Evolutionary conservation across 2,113 vertebrate species (phyloP).

Genomic region (Orycteropus afer): DNA sequence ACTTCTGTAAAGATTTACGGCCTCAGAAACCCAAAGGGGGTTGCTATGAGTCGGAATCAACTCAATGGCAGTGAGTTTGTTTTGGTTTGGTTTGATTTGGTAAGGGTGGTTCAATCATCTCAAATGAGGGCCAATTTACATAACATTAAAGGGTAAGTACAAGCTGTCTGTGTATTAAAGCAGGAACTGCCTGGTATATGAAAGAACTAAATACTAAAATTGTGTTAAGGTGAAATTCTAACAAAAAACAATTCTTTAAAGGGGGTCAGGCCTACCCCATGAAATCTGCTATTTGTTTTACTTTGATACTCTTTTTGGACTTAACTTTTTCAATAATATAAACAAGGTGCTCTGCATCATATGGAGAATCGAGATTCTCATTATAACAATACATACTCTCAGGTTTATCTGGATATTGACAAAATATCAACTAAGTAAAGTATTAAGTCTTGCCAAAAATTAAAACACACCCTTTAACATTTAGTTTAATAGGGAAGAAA

Average conservation of each 20-base stretch:
- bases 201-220: neutral
- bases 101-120: no score
- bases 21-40: no score
- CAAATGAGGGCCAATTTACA: no score
- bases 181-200: neutral
- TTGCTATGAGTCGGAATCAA: no score
- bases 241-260: neutral
- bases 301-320: neutral
- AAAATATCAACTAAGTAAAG: neutral
- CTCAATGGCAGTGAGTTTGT: no score
- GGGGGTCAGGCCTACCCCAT: neutral
- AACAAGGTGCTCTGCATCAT: neutral
- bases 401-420: neutral
- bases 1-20: no score
- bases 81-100: no score
- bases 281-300: constrained; percentile 16
- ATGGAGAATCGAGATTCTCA: neutral
- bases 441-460: neutral
- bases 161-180: no score
- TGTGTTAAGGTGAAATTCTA: neutral
- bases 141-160: no score
- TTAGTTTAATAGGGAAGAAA: neutral
- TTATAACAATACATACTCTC: neutral
- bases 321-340: neutral
- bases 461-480: neutral